phyloP scores from a whole-genome alignment of 2,797 vertebrate species.

The Pygocentrus nattereri region DNA sequence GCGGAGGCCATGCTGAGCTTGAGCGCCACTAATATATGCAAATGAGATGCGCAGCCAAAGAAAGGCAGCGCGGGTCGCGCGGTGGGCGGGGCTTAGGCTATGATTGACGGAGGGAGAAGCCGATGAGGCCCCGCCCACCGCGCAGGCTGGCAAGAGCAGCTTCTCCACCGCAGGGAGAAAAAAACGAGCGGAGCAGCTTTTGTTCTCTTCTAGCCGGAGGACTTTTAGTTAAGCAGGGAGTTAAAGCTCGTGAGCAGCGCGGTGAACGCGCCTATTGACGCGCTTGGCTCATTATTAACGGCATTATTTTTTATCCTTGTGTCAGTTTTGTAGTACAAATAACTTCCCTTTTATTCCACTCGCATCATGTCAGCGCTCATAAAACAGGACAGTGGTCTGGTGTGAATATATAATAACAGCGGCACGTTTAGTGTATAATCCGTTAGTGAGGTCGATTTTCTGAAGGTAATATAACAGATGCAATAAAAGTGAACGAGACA shows the following conservation, averaged over 20 bases:
- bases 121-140: constrained; percentile 83
- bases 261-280: background rate
- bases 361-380: background rate
- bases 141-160: constrained; percentile 87
- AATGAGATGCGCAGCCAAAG: constrained; percentile 97
- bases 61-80: constrained; percentile 59
- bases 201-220: constrained; percentile 78
- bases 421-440: no score
- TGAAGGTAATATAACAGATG: background rate
- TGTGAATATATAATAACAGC: no score
- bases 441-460: no score
- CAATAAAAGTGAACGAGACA: background rate
- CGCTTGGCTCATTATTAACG: background rate
- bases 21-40: constrained; percentile 94
- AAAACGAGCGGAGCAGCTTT: constrained; percentile 83
- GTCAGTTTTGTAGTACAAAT: background rate
- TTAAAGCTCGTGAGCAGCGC: background rate
- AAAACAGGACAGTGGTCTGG: background rate
- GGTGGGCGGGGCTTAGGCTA: constrained; percentile 73
- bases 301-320: background rate
- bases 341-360: background rate
- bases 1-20: constrained; percentile 91
- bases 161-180: constrained; percentile 73
- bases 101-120: constrained; percentile 86
- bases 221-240: constrained; percentile 56